Percentiles rank a stretch among this genome's conserved stretches.
phyloP scores from a whole-genome alignment of 2,797 vertebrate species.

The Thamnophis elegans region DNA sequence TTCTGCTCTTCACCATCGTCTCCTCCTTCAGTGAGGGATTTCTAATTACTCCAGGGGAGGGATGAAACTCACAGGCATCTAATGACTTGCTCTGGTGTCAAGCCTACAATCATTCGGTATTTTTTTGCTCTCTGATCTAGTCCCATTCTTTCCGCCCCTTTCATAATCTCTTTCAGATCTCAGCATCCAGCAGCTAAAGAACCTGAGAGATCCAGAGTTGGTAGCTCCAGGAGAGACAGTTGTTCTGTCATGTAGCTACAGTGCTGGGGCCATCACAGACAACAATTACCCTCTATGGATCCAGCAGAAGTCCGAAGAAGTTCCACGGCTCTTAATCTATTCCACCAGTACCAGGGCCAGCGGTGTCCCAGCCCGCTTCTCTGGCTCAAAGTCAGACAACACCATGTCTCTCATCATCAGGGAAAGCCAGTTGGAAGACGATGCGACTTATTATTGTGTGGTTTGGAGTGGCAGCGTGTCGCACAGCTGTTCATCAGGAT shows the following conservation, averaged over 20 bases:
- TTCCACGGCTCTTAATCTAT: neutral
- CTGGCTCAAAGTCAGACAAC: neutral
- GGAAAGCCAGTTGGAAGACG: neutral
- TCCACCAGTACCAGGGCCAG: neutral
- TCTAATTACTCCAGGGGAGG: neutral
- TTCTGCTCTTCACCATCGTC: neutral
- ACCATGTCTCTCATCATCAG: neutral
- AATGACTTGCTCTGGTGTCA: neutral
- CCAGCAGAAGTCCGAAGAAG: neutral
- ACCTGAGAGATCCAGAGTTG: no score
- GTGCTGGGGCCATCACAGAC: neutral
- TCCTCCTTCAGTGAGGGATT: neutral
- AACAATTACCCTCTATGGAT: neutral
- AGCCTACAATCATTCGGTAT: neutral
- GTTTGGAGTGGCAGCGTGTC: neutral
- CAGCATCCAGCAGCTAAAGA: neutral
- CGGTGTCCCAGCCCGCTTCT: neutral
- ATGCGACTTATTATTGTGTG: neutral
- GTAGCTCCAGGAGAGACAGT: neutral
- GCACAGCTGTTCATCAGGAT: neutral
- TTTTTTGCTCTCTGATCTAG: neutral
- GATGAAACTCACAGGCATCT: neutral
- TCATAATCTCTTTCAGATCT: neutral
- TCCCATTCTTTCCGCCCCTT: neutral
- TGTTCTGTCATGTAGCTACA: neutral